These are phyloP conservation scores for Tauraco erythrolophus DNA, from an alignment of 2,113 vertebrate species.

Conservation along the genomic window DNA sequence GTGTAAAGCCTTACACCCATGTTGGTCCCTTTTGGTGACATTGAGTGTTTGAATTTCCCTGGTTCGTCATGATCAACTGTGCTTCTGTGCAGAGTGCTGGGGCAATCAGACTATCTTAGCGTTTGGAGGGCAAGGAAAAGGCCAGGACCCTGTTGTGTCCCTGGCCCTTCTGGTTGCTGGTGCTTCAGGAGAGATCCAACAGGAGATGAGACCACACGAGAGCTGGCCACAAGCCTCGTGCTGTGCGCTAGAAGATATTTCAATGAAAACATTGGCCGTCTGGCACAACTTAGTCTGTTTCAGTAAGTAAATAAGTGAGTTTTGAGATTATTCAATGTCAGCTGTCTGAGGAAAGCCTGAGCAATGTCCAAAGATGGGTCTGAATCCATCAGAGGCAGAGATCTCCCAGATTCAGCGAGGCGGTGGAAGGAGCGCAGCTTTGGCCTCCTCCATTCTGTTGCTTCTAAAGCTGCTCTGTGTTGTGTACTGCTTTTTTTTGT, in stretches of 20 bases:
- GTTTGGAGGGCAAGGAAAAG: not conserved
- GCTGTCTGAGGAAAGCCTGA: not conserved
- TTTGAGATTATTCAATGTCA: not conserved
- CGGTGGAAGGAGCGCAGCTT: not conserved
- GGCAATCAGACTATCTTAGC: not conserved
- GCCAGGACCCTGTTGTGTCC: not conserved
- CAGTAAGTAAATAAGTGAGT: not conserved
- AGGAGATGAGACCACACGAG: not conserved
- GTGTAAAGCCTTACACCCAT: not conserved
- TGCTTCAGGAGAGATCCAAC: not conserved
- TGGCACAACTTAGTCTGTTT: not conserved
- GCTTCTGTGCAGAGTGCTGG: not conserved
- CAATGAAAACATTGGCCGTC: not conserved
- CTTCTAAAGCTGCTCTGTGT: not conserved
- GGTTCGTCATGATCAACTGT: not conserved
- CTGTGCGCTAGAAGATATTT: not conserved
- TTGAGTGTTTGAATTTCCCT: not conserved
- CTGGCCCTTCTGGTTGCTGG: not conserved
- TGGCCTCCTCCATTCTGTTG: not conserved
- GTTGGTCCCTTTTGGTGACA: accelerated
- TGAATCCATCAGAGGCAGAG: not conserved
- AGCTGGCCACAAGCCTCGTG: not conserved
- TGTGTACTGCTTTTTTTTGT: not conserved
- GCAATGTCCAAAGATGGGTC: not conserved
- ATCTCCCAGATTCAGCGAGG: not conserved